These are phyloP conservation scores for Calliphora vomitoria DNA, from an alignment of 2,888 invertebrate species.

Conservation along the genomic window DNA sequence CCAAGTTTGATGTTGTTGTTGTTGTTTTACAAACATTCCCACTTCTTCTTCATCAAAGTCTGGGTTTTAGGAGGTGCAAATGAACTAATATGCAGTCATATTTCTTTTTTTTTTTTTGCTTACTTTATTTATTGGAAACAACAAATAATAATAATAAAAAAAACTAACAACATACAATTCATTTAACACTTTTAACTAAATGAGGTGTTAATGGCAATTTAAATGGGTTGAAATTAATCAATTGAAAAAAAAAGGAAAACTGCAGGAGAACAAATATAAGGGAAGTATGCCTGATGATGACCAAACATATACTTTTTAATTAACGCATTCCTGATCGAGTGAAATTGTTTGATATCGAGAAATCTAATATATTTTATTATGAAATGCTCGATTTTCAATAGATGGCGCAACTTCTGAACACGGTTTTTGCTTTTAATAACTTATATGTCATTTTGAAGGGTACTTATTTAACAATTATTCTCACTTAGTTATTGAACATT, in stretches of 20 bases:
- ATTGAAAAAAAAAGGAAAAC: neutral
- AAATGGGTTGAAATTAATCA: slow-evolving; percentile 71
- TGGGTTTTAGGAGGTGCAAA: slow-evolving; percentile 8
- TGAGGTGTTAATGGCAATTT: slow-evolving; percentile 69
- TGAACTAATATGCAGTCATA: slow-evolving; percentile 3
- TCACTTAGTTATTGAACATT: too few relatives aligned
- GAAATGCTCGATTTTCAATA: too few relatives aligned
- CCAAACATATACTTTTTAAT: too few relatives aligned
- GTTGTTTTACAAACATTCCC: slow-evolving; percentile 18
- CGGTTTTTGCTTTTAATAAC: too few relatives aligned
- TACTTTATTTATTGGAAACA: neutral
- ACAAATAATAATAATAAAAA: neutral
- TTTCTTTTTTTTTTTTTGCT: slow-evolving; percentile 40
- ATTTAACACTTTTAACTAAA: slow-evolving; percentile 66
- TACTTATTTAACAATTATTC: too few relatives aligned
- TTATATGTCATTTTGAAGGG: too few relatives aligned
- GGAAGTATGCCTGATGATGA: neutral
- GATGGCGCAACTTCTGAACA: too few relatives aligned
- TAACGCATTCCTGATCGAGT: too few relatives aligned
- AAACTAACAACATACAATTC: slow-evolving; percentile 33
- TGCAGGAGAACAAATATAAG: neutral
- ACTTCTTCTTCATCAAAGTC: slow-evolving; percentile 16
- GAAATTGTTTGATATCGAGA: too few relatives aligned
- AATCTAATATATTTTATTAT: too few relatives aligned
- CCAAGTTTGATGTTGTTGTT: neutral